Evolutionary conservation across 92 coral and sea anemone species (phyloP), one percentile per base, ranked within the genome.

Genomic region (Paragorgia papillata): DNA sequence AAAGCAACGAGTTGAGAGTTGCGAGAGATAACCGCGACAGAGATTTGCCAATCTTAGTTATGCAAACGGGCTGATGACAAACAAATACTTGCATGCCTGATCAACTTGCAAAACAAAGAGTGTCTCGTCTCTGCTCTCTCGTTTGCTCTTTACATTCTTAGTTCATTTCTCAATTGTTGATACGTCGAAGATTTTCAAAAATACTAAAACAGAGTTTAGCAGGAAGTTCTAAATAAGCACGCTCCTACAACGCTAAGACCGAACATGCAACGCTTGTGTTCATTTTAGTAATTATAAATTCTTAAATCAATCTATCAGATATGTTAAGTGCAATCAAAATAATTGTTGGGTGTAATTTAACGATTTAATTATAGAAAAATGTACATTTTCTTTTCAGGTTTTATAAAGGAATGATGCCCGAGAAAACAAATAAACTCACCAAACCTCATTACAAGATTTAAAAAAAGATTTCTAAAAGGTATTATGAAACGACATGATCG

Each of bases 261-360:
- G 75, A 68, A 68, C 75, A 68, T 48, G 59, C 58, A 48, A 40
- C 51, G 22, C 48, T 15, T 21, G 28, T 21, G 19, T 10, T 9
- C 48, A 9, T n/a, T 9, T 21, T 13, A 18, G 57, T 43, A 25
- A 67, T 43, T 25, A 0, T n/a, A n/a, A n/a, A n/a, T 32, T 46
- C 0, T 68, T 39, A 68, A 35, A 49, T 64, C 51, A 34, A 14
- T 24, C 51, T 14, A 17, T 35, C 71, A 64, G n/a, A 48, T 44
- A 24, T 46, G 75, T 33, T 29, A 44, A 68, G 58, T 25, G 75
- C 37, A 46, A 26, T 68, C 27, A 66, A 62, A 68, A 68, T 59
- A 46, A 68, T 59, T 68, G 75, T 35, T 24, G 32, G 6, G 30
- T 34, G 54, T 67, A 27, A 67, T 46, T 6, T 6, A 15, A 46